phyloP scores from a whole-genome alignment of 2,797 vertebrate genomes.

The Podarcis lilfordi region DNA sequence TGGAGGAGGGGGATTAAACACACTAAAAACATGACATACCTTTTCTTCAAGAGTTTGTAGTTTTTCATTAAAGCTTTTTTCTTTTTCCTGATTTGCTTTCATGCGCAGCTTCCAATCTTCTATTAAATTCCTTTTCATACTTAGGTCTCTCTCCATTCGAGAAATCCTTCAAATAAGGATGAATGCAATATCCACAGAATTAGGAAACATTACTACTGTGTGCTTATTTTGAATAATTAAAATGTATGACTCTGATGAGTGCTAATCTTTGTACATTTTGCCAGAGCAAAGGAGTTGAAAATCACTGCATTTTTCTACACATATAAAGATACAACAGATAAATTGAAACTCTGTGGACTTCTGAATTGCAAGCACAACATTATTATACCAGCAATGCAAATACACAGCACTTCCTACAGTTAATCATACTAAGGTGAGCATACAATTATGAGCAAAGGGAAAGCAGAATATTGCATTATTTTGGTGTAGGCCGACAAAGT shows the following conservation, averaged over 20 bases:
- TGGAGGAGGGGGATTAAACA: slow-evolving; percentile 3
- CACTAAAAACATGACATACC: slow-evolving; percentile 72
- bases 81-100: slow-evolving; percentile 88
- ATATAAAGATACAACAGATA: background rate
- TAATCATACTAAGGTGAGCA: slow-evolving; percentile 15
- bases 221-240: slow-evolving; percentile 27
- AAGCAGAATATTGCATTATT: background rate
- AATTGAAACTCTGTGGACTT: slow-evolving; percentile 5
- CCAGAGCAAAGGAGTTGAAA: slow-evolving; percentile 5
- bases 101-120: slow-evolving; percentile 87
- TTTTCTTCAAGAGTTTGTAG: slow-evolving; percentile 89
- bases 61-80: slow-evolving; percentile 82
- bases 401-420: background rate
- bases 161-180: slow-evolving; percentile 74
- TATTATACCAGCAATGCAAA: background rate
- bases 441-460: background rate
- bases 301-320: slow-evolving; percentile 6
- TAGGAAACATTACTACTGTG: slow-evolving; percentile 27
- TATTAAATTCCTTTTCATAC: slow-evolving; percentile 90
- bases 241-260: slow-evolving; percentile 7
- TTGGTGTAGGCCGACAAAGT: background rate
- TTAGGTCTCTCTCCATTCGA: slow-evolving; percentile 85
- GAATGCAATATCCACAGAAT: slow-evolving; percentile 18
- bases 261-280: slow-evolving; percentile 4
- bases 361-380: slow-evolving; percentile 5